Evolutionary conservation across 2,797 vertebrate species (phyloP).

Genomic region (Emys orbicularis): DNA sequence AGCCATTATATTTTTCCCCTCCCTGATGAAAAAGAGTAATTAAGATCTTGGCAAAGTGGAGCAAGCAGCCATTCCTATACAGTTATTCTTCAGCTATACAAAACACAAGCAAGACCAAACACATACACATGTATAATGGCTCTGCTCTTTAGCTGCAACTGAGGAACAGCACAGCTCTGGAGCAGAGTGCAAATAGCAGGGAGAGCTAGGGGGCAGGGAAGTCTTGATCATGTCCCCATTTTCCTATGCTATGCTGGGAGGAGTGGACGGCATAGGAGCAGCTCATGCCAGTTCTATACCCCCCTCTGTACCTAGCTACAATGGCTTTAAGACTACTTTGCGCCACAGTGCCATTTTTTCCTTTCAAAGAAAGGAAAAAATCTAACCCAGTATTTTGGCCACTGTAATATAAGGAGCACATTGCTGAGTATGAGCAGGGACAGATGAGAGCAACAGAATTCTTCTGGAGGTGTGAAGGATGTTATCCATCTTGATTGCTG

Average conservation of each 20-base stretch:
- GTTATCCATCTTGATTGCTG: neutral
- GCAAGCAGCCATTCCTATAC: neutral
- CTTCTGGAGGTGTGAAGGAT: accelerated
- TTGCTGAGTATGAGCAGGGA: accelerated
- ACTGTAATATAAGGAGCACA: neutral
- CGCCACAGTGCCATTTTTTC: neutral
- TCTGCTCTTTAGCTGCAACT: neutral
- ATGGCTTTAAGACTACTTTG: neutral
- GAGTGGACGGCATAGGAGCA: neutral
- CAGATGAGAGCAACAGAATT: neutral
- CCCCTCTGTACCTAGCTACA: neutral
- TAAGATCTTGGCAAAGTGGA: neutral
- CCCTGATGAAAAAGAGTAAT: neutral
- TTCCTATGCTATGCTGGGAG: neutral
- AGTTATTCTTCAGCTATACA: neutral
- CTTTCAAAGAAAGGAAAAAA: accelerated
- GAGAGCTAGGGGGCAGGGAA: neutral
- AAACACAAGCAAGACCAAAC: neutral
- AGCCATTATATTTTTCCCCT: neutral
- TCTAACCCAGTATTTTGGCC: neutral
- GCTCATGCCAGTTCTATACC: neutral
- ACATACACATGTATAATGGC: neutral
- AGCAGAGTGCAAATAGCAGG: accelerated
- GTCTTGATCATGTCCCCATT: neutral
- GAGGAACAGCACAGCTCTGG: neutral